These are phyloP conservation scores for Lampropteryx suffumata DNA, from an alignment of 2,888 invertebrate genomes.

Conservation along the genomic window DNA sequence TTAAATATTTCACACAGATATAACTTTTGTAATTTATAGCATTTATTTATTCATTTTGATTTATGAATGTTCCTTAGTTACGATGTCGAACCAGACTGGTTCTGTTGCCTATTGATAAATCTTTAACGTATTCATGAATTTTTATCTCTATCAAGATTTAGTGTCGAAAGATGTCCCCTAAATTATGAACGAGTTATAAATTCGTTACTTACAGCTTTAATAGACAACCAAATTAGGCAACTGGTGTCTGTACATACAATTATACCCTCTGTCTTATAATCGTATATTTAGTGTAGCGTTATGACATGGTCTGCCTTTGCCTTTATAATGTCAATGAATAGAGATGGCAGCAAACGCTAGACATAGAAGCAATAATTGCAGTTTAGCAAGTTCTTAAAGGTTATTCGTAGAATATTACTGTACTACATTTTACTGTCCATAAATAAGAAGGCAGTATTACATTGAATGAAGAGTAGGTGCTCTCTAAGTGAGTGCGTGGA, in stretches of 20 bases:
- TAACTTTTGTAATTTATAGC: slow-evolving; percentile 33
- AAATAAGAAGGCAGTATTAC: slow-evolving; percentile 14
- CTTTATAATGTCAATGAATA: no score
- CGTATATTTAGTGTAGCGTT: no score
- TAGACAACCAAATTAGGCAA: slow-evolving; percentile 11
- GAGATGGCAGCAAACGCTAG: no score
- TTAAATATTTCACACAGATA: slow-evolving; percentile 31
- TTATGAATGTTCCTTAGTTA: slow-evolving; percentile 32
- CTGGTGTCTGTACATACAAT: no score
- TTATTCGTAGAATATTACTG: slow-evolving; percentile 13
- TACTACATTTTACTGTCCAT: slow-evolving; percentile 13
- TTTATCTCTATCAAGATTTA: slow-evolving; percentile 33
- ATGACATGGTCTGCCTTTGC: no score
- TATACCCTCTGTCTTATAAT: no score
- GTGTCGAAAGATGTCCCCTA: slow-evolving; percentile 21
- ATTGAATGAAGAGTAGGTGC: no score
- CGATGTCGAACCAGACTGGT: slow-evolving; percentile 28
- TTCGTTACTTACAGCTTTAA: slow-evolving; percentile 13
- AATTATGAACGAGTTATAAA: slow-evolving; percentile 20
- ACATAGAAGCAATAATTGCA: no score
- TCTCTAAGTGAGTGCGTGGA: slow-evolving; percentile 32
- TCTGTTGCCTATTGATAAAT: slow-evolving; percentile 18
- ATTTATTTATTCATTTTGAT: slow-evolving; percentile 33
- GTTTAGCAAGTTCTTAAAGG: no score
- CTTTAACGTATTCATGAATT: slow-evolving; percentile 30